phyloP scores from a whole-genome alignment of 2,113 vertebrate genomes.

The Donacobius atricapilla region DNA sequence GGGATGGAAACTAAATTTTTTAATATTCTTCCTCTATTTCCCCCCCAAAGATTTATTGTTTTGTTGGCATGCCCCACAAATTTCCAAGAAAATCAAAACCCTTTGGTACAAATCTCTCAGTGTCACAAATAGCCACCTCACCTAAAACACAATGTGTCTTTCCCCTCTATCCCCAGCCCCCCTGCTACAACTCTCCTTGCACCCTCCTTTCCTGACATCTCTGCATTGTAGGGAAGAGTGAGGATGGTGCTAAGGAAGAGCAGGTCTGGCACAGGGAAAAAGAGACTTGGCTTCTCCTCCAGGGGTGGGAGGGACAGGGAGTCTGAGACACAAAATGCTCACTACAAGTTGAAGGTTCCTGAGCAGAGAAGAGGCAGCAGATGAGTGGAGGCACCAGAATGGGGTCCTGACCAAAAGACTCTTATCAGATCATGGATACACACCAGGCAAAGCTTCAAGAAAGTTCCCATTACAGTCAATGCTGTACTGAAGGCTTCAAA shows the following conservation, averaged over 20 bases:
- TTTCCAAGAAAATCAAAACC: neutral
- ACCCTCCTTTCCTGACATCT: neutral
- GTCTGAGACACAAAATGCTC: neutral
- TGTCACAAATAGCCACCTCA: neutral
- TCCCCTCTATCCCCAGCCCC: neutral
- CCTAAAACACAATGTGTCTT: neutral
- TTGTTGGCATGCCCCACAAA: neutral
- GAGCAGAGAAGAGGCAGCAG: neutral
- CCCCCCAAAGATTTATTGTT: neutral
- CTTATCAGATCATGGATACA: fast-evolving
- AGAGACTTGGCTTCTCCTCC: neutral
- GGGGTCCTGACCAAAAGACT: neutral
- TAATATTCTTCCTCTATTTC: neutral
- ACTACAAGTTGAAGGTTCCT: fast-evolving
- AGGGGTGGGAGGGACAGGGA: neutral
- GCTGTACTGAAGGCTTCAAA: neutral
- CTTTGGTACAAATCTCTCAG: neutral
- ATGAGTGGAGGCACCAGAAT: neutral
- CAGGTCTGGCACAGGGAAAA: neutral
- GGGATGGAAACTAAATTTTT: neutral
- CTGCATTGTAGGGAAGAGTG: neutral
- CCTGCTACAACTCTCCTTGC: too few species aligned
- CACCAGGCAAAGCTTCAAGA: neutral
- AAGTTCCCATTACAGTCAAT: neutral
- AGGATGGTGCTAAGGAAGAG: neutral